Percentiles rank a stretch among this genome's conserved stretches.
Evolutionary conservation across 2,888 invertebrate genomes (phyloP).

Genomic region (Hydriomena furcata): DNA sequence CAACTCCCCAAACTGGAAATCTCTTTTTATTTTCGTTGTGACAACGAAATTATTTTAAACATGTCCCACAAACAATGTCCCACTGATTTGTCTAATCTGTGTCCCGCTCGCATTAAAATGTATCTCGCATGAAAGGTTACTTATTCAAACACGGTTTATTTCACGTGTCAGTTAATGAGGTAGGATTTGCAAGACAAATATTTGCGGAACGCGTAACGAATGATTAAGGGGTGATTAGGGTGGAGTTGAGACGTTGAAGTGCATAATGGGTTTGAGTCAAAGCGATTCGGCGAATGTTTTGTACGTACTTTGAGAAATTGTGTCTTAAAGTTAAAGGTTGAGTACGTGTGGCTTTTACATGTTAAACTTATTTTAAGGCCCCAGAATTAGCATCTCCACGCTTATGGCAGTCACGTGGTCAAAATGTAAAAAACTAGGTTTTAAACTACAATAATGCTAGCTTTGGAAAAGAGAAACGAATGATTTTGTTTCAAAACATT

Average conservation of each 20-base stretch:
- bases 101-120: constrained; percentile 12
- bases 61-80: no score
- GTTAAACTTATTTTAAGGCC: not conserved
- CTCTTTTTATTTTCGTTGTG: no score
- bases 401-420: no score
- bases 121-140: constrained; percentile 16
- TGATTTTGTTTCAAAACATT: no score
- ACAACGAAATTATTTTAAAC: no score
- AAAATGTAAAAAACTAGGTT: no score
- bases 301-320: constrained; percentile 2
- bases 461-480: no score
- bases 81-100: not conserved
- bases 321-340: not conserved
- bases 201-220: constrained; percentile 10
- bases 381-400: no score
- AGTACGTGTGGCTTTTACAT: no score
- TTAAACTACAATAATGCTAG: no score
- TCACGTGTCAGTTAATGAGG: constrained; percentile 17
- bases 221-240: constrained; percentile 8
- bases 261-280: constrained; percentile 5
- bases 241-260: constrained; percentile 1
- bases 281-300: not conserved
- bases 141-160: constrained; percentile 9
- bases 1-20: no score
- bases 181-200: constrained; percentile 19